Percentiles rank a stretch among this genome's conserved stretches.
Evolutionary conservation across 2,888 invertebrate species (phyloP).

Genomic region (Drosophila phalerata): DNA sequence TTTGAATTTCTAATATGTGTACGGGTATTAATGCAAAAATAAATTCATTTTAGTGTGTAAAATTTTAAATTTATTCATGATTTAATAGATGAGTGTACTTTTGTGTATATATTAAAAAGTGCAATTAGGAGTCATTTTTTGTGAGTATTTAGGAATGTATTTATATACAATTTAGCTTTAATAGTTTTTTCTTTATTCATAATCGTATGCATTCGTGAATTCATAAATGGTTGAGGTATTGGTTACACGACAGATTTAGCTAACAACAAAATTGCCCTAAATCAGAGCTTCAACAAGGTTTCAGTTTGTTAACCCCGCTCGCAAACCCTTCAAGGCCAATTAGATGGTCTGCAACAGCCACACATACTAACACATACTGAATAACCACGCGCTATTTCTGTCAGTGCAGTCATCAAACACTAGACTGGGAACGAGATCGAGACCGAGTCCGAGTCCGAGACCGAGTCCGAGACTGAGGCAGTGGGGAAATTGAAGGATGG

Average conservation of each 20-base stretch:
- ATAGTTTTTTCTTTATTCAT: too few relatives aligned
- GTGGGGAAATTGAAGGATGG: background rate
- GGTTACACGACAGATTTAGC: background rate
- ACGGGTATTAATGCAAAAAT: background rate
- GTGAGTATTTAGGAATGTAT: too few relatives aligned
- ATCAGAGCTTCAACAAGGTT: slow-evolving; percentile 20
- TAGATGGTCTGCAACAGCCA: slow-evolving; percentile 38
- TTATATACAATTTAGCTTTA: too few relatives aligned
- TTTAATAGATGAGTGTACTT: background rate
- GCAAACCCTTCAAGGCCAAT: slow-evolving; percentile 62
- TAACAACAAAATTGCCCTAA: slow-evolving; percentile 11
- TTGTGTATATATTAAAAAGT: too few relatives aligned
- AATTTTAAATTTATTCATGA: background rate
- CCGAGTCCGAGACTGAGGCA: slow-evolving; percentile 1
- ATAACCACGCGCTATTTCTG: slow-evolving; percentile 65
- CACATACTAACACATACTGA: background rate
- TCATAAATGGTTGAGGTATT: background rate
- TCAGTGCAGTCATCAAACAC: slow-evolving; percentile 70
- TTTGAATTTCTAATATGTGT: too few relatives aligned
- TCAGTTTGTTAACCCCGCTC: slow-evolving; percentile 23
- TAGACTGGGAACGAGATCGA: slow-evolving; percentile 42
- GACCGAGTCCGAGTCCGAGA: slow-evolving; percentile 7
- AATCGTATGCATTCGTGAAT: background rate
- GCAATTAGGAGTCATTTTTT: too few relatives aligned
- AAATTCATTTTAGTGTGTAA: background rate